These are phyloP conservation scores for Desoria tigrina DNA, from an alignment of 2,888 invertebrate species.

Conservation along the genomic window DNA sequence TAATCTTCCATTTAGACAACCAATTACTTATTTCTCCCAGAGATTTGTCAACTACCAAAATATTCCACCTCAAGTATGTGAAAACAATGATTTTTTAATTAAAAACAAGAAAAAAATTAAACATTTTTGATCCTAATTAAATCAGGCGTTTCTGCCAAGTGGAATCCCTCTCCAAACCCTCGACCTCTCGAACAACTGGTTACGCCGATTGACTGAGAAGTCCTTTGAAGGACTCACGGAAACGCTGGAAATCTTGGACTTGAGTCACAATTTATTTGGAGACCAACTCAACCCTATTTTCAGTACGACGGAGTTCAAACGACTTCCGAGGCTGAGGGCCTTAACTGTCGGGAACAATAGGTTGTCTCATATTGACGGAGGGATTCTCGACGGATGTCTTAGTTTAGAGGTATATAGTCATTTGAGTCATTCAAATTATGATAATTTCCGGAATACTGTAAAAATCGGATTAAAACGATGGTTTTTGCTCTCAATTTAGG, in stretches of 20 bases:
- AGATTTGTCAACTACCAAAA: constrained; percentile 77
- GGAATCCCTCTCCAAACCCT: constrained; percentile 72
- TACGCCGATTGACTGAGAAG: constrained; percentile 73
- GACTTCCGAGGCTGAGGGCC: constrained; percentile 69
- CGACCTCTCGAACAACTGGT: constrained; percentile 79
- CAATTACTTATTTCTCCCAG: constrained; percentile 77
- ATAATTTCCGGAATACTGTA: too few relatives aligned
- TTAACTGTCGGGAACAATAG: constrained; percentile 79
- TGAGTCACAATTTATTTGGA: constrained; percentile 81
- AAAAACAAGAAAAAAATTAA: neutral
- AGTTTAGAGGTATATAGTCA: constrained; percentile 65
- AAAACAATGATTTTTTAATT: neutral
- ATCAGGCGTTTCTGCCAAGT: constrained; percentile 65
- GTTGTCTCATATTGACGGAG: constrained; percentile 80
- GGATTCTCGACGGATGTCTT: constrained; percentile 78
- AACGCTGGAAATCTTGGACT: constrained; percentile 56
- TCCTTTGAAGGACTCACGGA: constrained; percentile 36
- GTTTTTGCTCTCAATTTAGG: constrained; percentile 63
- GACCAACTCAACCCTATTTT: constrained; percentile 89
- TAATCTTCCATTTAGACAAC: constrained; percentile 73
- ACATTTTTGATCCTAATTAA: constrained; percentile 2
- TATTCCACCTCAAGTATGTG: constrained; percentile 71
- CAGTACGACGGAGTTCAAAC: constrained; percentile 80
- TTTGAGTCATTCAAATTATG: neutral
- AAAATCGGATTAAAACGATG: neutral